phyloP scores from a whole-genome alignment of 2,113 vertebrate genomes.

The Australoheros scitulus region DNA sequence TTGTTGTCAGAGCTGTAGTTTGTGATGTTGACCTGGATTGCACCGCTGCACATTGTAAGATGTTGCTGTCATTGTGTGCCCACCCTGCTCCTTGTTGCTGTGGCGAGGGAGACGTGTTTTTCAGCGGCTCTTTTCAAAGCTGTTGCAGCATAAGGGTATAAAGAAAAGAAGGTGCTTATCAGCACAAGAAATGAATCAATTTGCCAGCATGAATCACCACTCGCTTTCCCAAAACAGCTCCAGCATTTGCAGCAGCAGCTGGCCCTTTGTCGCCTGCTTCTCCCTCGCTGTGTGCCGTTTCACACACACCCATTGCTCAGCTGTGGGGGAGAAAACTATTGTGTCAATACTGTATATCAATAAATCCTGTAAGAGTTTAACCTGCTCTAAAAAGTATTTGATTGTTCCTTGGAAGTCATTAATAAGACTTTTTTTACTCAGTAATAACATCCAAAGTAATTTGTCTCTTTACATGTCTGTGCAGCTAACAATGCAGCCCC shows the following conservation, averaged over 20 bases:
- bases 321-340: neutral
- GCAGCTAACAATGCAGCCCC: neutral
- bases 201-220: constrained; percentile 62
- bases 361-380: constrained; percentile 34
- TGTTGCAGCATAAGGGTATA: constrained; percentile 17
- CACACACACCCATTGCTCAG: constrained; percentile 4
- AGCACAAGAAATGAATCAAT: constrained; percentile 66
- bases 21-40: constrained; percentile 14
- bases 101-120: neutral
- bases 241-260: constrained; percentile 48
- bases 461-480: neutral
- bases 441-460: neutral
- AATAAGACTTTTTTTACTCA: neutral
- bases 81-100: neutral
- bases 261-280: constrained; percentile 44
- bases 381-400: neutral
- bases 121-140: constrained; percentile 38
- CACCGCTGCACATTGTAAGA: neutral
- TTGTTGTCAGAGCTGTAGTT: neutral
- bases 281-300: constrained; percentile 29
- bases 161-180: constrained; percentile 53
- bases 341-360: constrained; percentile 31
- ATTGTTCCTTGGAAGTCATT: neutral
- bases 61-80: neutral
- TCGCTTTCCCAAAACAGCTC: constrained; percentile 57